Percentiles rank a stretch among this genome's conserved stretches.
These are phyloP conservation scores for Magallana angulata DNA, from an alignment of 1,140 invertebrate genomes.

Conservation along the genomic window DNA sequence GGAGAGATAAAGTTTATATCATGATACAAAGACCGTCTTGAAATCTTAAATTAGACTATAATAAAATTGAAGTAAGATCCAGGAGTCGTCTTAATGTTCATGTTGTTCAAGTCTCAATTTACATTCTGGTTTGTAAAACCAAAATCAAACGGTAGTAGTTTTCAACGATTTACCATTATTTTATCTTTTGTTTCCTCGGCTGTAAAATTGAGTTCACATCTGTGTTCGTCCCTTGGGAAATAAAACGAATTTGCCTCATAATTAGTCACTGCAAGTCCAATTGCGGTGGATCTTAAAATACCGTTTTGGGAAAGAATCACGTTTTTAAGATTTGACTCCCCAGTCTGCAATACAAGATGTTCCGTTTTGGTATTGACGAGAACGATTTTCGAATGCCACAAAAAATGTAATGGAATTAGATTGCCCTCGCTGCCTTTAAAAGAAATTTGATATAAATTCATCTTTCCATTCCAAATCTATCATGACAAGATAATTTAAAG, in stretches of 20 bases:
- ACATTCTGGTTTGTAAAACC: background rate
- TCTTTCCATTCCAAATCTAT: background rate
- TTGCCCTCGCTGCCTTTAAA: background rate
- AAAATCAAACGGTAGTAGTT: too few relatives aligned
- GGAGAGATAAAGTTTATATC: constrained; percentile 17
- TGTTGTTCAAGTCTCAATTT: background rate
- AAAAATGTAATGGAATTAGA: background rate
- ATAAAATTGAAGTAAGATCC: background rate
- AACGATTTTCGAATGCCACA: background rate
- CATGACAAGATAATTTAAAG: background rate
- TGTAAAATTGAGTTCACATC: background rate
- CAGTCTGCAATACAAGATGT: background rate
- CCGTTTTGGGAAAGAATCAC: background rate
- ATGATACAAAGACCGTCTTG: background rate
- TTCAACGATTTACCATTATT: background rate
- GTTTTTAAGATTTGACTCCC: background rate
- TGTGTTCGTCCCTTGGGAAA: background rate
- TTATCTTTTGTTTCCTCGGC: background rate
- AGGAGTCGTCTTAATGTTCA: background rate
- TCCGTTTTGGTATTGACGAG: background rate
- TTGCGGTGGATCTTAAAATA: background rate
- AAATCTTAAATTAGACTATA: background rate
- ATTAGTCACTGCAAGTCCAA: background rate
- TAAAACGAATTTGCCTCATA: background rate
- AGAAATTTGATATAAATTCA: background rate